Evolutionary conservation across 2,888 invertebrate species (phyloP).

Genomic region (Gisinianus flammeolus): DNA sequence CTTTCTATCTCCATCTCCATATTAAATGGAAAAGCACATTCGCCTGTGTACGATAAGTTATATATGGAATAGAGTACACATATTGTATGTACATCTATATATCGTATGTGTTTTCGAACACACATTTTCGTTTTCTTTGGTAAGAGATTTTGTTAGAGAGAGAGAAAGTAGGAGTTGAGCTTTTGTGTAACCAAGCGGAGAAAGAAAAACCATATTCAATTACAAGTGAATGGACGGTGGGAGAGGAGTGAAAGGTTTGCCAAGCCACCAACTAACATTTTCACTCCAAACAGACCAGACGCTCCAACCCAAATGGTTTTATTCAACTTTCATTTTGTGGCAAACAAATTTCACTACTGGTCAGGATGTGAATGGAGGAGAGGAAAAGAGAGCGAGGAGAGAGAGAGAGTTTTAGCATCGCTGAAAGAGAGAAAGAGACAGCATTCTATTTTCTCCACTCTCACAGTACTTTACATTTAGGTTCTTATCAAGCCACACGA

Average conservation of each 20-base stretch:
- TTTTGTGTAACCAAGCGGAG: constrained; percentile 25
- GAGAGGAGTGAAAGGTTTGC: not conserved
- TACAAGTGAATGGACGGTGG: constrained; percentile 9
- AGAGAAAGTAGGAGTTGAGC: not conserved
- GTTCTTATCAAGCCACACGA: not conserved
- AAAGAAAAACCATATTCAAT: constrained; percentile 29
- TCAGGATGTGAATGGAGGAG: not conserved
- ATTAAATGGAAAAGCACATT: not conserved
- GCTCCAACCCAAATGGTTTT: constrained; percentile 12
- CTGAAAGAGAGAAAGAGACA: not conserved
- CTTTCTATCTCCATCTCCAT: not conserved
- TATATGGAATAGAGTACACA: too few relatives aligned
- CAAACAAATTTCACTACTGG: not conserved
- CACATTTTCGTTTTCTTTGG: too few relatives aligned
- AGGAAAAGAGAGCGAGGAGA: not conserved
- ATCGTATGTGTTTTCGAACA: too few relatives aligned
- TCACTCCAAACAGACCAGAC: constrained; percentile 9
- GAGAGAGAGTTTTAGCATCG: not conserved
- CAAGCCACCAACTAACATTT: constrained; percentile 25
- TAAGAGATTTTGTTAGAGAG: too few relatives aligned
- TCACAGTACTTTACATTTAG: not conserved
- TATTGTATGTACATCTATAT: too few relatives aligned
- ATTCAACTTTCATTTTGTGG: constrained; percentile 23
- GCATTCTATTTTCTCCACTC: not conserved
- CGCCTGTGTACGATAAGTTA: too few relatives aligned